phyloP scores from a whole-genome alignment of 2,113 vertebrate genomes.

The Scopus umbretta region DNA sequence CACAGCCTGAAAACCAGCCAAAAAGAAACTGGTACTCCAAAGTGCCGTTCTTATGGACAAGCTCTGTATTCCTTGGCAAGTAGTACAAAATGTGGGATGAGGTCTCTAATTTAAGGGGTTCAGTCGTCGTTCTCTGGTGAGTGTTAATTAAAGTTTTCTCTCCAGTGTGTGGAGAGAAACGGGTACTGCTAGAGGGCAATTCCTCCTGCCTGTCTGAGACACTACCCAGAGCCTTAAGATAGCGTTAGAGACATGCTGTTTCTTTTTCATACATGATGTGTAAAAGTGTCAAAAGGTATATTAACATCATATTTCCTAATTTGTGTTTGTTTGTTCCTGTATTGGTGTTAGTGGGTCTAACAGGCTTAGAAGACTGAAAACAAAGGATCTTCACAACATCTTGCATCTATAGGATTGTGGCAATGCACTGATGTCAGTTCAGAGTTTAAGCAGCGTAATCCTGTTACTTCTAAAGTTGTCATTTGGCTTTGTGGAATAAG shows the following conservation, averaged over 20 bases:
- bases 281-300: neutral
- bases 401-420: neutral
- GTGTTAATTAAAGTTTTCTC: no score
- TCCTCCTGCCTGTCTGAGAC: neutral
- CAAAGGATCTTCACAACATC: neutral
- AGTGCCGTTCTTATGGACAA: neutral
- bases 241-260: neutral
- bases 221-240: neutral
- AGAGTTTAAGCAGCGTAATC: neutral
- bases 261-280: neutral
- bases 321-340: neutral
- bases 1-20: neutral
- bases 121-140: neutral
- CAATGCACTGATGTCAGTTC: neutral
- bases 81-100: neutral
- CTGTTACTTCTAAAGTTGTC: neutral
- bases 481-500: neutral
- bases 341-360: neutral
- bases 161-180: neutral
- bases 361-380: neutral
- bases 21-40: neutral
- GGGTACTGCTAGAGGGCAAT: neutral
- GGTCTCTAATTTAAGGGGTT: neutral
- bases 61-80: neutral
- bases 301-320: neutral